These are phyloP conservation scores for Drosophila ficusphila DNA, from an alignment of 1,140 invertebrate genomes.

Conservation along the genomic window DNA sequence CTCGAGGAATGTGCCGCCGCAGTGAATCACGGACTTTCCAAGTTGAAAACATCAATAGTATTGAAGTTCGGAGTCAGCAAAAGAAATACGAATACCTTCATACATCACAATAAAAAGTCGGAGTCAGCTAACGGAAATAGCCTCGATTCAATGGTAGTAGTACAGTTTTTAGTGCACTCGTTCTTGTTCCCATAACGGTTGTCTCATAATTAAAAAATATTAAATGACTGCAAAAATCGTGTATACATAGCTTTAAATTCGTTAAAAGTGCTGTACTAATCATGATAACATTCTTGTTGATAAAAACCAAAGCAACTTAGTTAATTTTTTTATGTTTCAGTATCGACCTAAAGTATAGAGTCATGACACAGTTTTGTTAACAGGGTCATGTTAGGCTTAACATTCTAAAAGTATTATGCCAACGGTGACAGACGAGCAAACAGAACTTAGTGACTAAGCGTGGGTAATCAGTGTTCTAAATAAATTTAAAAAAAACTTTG, in stretches of 20 bases:
- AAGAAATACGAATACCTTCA: neutral
- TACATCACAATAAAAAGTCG: slow-evolving; percentile 7
- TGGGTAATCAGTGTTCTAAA: slow-evolving; percentile 13
- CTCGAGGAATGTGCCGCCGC: slow-evolving; percentile 12
- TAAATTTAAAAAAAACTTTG: slow-evolving; percentile 1
- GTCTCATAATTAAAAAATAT: neutral
- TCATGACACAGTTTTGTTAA: neutral
- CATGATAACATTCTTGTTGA: no score
- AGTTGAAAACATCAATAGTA: slow-evolving; percentile 18
- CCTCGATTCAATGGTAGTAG: neutral
- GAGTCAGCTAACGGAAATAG: slow-evolving; percentile 7
- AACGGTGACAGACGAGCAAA: neutral
- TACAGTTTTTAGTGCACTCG: neutral
- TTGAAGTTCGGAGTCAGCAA: slow-evolving; percentile 8
- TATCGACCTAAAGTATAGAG: neutral
- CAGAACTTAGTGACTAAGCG: slow-evolving; percentile 20
- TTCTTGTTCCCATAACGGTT: neutral
- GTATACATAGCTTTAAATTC: no score
- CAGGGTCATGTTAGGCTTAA: slow-evolving; percentile 2
- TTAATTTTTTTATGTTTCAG: neutral
- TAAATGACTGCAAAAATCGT: no score
- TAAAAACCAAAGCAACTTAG: no score
- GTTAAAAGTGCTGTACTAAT: neutral
- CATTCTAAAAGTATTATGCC: neutral
- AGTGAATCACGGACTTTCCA: slow-evolving; percentile 31